Evolutionary conservation across 2,113 vertebrate genomes (phyloP), one percentile per base, ranked within the genome.

Genomic region (Pipra filicauda): DNA sequence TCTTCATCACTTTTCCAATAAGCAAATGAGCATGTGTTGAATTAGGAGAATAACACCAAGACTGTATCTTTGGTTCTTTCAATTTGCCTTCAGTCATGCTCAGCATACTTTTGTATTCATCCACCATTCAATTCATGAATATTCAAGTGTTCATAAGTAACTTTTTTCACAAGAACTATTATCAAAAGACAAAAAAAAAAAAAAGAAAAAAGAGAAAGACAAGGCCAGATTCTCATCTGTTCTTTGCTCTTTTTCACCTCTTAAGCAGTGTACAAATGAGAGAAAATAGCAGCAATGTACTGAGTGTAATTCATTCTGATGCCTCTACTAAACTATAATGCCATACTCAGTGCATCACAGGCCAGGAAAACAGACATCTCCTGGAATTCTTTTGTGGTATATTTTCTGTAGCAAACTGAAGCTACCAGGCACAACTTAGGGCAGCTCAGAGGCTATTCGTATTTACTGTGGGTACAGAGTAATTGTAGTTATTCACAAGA

Each of bases 1-100:
- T 83, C 55, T 85, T 84, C 65, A 75, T 65, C 43, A 58, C 6
- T 88, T 93, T 91, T 92, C 69, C 78, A 84, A 69, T 65, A 85
- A 64, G 11, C 23, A 57, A 65, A 82, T 69, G 48, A 89, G 59
- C 16, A 77, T 85, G 6, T 59, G 8, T 55, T 72, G 43, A 87
- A 55, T 75, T 81, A 80, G 39, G 31, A 75, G 13, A 85, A 72
- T 67, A 64, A 55, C 48, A 85, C 48, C 46, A 39, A 75, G 78
- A 86, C 21, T 51, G 15, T 57, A 61, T 61, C 41, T 84, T 57
- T 57, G 24, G 31, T 11, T 87, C 23, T 79, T 92, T 74, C 66
- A 31, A 21, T 73, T 94, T 94, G 21, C 43, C 91, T 93, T 91
- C 67, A 89, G 52, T 35, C 22, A 44, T n/a, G 33, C 18, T 73